Evolutionary conservation across 2,113 vertebrate genomes (phyloP), one percentile per base, ranked within the genome.

Genomic region (Calidris pugnax): DNA sequence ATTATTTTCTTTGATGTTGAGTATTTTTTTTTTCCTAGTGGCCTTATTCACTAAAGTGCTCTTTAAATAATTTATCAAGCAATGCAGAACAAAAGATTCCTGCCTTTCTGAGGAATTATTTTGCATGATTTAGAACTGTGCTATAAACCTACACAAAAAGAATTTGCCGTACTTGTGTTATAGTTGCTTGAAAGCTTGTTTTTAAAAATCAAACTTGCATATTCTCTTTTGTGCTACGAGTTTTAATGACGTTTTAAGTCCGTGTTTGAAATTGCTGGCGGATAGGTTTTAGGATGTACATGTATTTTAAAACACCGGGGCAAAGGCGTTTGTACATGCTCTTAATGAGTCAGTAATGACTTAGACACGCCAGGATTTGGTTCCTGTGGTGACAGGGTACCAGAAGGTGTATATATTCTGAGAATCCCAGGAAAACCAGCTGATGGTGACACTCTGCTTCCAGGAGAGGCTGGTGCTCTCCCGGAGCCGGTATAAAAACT

Each of bases 1-100:
- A 2, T 71, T 64, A 43, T 79, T 39, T 81, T 64, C n/a, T 91
- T 94, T 95, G 33, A 48, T 62, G 27, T 41, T 78, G 32, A 43
- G 10, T 33, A 17, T 30, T 53, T 67, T 72, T n/a, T 51, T 67
- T 60, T 57, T 55, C 63, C 68, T 45, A 22, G 66, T 89, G 76
- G 39, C 90, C 51, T 75, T 92, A 41, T 64, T 85, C 41, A 33
- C 56, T 55, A 28, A 82, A 95, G 76, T 35, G 37, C 3, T 3
- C 43, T 89, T 79, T 91, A 95, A 97, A 93, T 93, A 87, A 95
- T 91, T 87, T 57, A 95, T 85, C 48, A 35, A 87, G 68, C 79
- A 63, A 24, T 7, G 47, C 76, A 92, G 79, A 93, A 57, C 67
- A 83, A 91, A 92, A 89, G 82, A 71, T 37, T 76, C n/a, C 27